phyloP scores from a whole-genome alignment of 2,888 invertebrate species.

The Xestia ashworthii region DNA sequence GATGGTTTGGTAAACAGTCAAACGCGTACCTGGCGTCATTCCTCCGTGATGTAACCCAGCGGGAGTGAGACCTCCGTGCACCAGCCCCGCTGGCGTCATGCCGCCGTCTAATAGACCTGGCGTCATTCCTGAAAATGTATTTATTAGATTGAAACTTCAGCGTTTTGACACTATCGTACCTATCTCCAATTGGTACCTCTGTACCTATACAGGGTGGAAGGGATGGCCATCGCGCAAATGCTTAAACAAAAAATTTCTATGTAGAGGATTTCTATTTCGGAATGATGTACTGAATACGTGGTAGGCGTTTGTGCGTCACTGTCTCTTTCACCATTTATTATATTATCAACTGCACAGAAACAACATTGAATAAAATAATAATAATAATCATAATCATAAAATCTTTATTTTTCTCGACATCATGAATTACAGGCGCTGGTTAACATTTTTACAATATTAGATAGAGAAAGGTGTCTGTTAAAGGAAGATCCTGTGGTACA shows the following conservation, averaged over 20 bases:
- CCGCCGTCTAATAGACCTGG: constrained; percentile 80
- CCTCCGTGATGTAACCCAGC: constrained; percentile 86
- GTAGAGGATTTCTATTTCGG: too few relatives aligned
- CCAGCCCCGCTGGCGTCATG: constrained; percentile 79
- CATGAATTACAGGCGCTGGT: too few relatives aligned
- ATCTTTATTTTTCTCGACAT: too few relatives aligned
- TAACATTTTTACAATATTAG: too few relatives aligned
- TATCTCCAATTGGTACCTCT: not conserved
- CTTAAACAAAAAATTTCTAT: too few relatives aligned
- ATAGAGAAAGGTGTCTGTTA: too few relatives aligned
- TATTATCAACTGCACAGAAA: not conserved
- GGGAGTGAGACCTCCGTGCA: constrained; percentile 86
- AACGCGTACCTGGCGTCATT: constrained; percentile 80
- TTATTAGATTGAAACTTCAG: not conserved
- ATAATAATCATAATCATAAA: too few relatives aligned
- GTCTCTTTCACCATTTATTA: too few relatives aligned
- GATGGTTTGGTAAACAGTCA: not conserved
- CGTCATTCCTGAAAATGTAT: constrained; percentile 74
- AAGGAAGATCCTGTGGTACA: too few relatives aligned
- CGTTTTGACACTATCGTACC: not conserved
- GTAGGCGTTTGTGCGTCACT: too few relatives aligned
- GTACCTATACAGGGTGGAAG: not conserved
- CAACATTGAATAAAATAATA: not conserved
- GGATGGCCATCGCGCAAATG: not conserved
- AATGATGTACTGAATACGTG: too few relatives aligned